These are phyloP conservation scores for Stegophylla sp. DNA, from an alignment of 2,888 invertebrate species.

Conservation along the genomic window DNA sequence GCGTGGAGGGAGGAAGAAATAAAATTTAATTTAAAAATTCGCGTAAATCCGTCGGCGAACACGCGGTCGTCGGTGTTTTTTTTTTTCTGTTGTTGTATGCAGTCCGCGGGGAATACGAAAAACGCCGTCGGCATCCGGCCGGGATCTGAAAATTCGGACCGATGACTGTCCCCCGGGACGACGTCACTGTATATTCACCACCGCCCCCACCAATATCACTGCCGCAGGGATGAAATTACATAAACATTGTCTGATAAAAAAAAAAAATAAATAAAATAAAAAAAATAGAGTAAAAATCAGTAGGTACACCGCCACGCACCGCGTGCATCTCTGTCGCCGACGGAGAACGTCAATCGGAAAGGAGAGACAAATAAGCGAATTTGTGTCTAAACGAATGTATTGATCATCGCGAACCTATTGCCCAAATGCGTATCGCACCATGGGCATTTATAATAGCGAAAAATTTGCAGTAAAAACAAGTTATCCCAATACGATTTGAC, in stretches of 20 bases:
- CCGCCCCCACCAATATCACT: no score
- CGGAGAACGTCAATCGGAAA: background rate
- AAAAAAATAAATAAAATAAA: no score
- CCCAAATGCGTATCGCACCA: no score
- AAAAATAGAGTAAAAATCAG: background rate
- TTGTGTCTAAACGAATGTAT: background rate
- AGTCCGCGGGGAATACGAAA: constrained; percentile 17
- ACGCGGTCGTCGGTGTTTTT: background rate
- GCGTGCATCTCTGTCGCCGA: background rate
- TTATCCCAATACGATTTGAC: no score
- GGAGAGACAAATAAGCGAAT: background rate
- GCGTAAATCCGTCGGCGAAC: constrained; percentile 28
- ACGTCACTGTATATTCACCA: background rate
- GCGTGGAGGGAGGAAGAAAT: background rate
- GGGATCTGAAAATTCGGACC: constrained; percentile 16
- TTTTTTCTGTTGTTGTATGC: background rate
- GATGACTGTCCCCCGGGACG: constrained; percentile 3
- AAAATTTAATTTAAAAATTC: constrained; percentile 35
- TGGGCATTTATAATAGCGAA: no score
- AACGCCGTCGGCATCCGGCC: background rate
- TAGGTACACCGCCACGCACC: no score
- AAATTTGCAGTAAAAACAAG: no score
- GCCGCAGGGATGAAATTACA: background rate
- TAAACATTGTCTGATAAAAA: background rate
- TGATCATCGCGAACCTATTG: no score